phyloP scores from a whole-genome alignment of 1,140 invertebrate species.

The Rhagoletis pomonella region DNA sequence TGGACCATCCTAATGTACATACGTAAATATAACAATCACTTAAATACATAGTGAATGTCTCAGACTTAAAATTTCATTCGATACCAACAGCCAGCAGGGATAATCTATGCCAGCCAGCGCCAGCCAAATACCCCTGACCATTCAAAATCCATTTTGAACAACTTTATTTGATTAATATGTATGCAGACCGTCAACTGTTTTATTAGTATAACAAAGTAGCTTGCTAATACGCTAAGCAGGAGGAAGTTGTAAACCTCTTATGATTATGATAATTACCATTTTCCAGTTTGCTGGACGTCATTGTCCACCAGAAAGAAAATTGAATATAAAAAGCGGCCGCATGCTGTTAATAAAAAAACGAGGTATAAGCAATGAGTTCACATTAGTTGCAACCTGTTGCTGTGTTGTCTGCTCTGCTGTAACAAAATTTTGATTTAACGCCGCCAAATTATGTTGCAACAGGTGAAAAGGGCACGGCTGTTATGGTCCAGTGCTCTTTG shows the following conservation, averaged over 20 bases:
- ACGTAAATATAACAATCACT: too few relatives aligned
- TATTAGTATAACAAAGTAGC: constrained; percentile 2
- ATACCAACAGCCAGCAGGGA: too few relatives aligned
- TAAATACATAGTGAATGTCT: too few relatives aligned
- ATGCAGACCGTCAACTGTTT: background rate
- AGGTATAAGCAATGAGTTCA: background rate
- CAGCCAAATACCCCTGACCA: too few relatives aligned
- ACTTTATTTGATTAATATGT: too few relatives aligned
- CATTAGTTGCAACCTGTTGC: background rate
- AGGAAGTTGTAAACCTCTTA: constrained; percentile 25
- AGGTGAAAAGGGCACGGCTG: constrained; percentile 13
- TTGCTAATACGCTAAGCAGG: background rate
- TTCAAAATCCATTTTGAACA: too few relatives aligned
- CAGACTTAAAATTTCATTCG: too few relatives aligned
- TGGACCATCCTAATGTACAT: too few relatives aligned
- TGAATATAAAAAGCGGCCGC: background rate
- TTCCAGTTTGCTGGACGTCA: background rate
- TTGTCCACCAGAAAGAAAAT: constrained; percentile 36
- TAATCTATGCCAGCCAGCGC: too few relatives aligned
- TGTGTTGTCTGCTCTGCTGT: background rate
- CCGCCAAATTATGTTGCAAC: constrained; percentile 2
- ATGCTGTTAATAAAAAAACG: background rate
- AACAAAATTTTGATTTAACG: constrained; percentile 7
- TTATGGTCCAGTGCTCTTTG: background rate
- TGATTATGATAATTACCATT: background rate